A percentile compares a stretch with the other conserved stretches of the same genome.
These are phyloP conservation scores for Trachemys scripta DNA, from an alignment of 2,113 vertebrate species.

Conservation along the genomic window DNA sequence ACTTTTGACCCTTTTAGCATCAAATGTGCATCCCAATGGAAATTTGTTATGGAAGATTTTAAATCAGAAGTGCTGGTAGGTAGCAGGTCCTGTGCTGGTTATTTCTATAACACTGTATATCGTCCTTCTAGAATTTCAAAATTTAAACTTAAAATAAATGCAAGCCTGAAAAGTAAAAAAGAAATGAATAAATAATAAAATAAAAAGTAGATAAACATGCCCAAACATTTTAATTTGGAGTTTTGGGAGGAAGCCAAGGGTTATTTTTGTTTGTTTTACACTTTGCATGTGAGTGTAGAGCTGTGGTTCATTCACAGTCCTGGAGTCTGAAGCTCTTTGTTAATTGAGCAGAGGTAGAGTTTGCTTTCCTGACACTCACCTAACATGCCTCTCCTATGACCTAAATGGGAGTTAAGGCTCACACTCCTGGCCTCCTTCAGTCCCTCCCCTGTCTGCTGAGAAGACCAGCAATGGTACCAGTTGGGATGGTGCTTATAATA, in stretches of 20 bases:
- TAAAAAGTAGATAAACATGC: neutral
- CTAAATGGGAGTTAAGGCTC: neutral
- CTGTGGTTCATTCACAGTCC: neutral
- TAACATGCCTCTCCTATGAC: neutral
- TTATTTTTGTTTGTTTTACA: neutral
- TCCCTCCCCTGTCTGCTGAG: neutral
- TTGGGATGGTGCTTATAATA: neutral
- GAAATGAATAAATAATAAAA: neutral
- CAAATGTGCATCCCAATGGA: slow-evolving; percentile 83
- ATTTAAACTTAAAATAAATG: neutral
- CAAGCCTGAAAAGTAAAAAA: neutral
- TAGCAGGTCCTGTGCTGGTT: rapidly evolving
- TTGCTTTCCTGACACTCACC: neutral
- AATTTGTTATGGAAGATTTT: slow-evolving; percentile 87
- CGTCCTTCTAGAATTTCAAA: neutral
- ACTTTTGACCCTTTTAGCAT: slow-evolving; percentile 89
- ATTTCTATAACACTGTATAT: neutral
- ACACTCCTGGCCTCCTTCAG: neutral
- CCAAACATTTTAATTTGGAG: neutral
- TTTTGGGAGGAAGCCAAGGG: neutral
- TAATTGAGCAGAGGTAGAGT: neutral
- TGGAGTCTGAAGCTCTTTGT: neutral
- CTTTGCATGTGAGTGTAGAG: neutral
- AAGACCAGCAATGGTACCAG: neutral
- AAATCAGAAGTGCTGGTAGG: slow-evolving; percentile 84